Base-by-base conservation (phyloP, 2,113 vertebrate genomes). In the Tursiops truncatus region DNA sequence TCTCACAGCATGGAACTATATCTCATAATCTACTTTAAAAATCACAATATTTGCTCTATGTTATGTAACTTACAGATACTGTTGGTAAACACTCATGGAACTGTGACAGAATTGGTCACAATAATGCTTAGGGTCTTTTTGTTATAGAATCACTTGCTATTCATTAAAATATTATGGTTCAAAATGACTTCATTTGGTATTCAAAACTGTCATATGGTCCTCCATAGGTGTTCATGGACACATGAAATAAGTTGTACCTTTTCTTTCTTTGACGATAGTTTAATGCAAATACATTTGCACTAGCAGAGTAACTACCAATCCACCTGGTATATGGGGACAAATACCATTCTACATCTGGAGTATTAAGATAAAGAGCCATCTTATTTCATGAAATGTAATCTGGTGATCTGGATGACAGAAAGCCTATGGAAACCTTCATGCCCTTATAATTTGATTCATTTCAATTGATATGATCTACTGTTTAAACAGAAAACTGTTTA, bases 101-200 rank as follows among this genome's bases (percentile, higher is more conserved):
- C 53, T 95, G 26, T 90, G 93, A 96, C 33, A 97, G 85, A 97
- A 97, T 82, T 97, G 85, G 96, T 92, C 74, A 97, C 98, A 98
- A 97, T 95, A 98, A 96, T 91, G 58, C 56, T 97, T 93, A 95
- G 10, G 10, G 56, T 95, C 77, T 65, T 96, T 71, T 97, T 60
- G 81, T 92, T 98, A 95, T 0, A 2, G 56, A 96, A 94, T 92
- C 13, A 95, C 97, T 97, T 97, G 23, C 33, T 94, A 93, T 97
- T 98, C 94, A 96, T 97, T 97, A 93, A 77, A 89, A 36, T 96
- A 93, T 91, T 92, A 70, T 60, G 63, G 63, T 96, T 97, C 63
- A 81, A 92, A 97, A 95, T 94, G 3, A 97, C 97, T 98, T 97
- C 44, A 96, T 98, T 94, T 95, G 33, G 26, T 97, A 98, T 97